These are phyloP conservation scores for Cydia strobilella DNA, from an alignment of 1,140 invertebrate genomes.

Conservation along the genomic window DNA sequence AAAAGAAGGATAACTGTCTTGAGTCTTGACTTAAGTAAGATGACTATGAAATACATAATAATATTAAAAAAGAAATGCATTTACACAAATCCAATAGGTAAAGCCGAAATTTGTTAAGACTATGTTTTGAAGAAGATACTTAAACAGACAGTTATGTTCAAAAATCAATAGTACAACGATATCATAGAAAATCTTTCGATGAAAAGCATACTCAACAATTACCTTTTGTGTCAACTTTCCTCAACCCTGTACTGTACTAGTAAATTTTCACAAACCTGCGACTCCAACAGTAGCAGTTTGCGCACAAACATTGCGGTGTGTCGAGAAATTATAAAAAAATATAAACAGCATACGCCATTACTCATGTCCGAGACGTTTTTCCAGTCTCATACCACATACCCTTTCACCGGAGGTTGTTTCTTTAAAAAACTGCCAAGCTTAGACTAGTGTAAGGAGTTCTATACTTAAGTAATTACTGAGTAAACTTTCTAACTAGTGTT, in stretches of 20 bases:
- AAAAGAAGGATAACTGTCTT: too few species aligned
- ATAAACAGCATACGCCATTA: slow-evolving; percentile 19
- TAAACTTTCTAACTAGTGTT: not conserved
- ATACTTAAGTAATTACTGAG: not conserved
- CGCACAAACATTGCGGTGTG: slow-evolving; percentile 13
- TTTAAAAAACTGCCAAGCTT: slow-evolving; percentile 28
- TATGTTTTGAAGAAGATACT: too few species aligned
- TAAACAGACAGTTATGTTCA: too few species aligned
- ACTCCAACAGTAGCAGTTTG: slow-evolving; percentile 27
- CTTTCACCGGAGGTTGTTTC: slow-evolving; percentile 46
- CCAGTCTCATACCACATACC: slow-evolving; percentile 43
- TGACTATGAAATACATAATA: too few species aligned
- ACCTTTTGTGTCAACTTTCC: not conserved
- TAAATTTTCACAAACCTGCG: not conserved
- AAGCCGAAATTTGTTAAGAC: too few species aligned
- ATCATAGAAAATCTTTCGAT: too few species aligned
- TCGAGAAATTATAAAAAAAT: slow-evolving; percentile 14
- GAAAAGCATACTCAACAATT: not conserved
- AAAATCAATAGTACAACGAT: too few species aligned
- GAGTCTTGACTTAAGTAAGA: too few species aligned
- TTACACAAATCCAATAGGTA: too few species aligned
- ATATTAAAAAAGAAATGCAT: too few species aligned
- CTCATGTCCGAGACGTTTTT: slow-evolving; percentile 41
- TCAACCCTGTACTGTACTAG: too few species aligned
- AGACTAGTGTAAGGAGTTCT: not conserved